A percentile compares a stretch with the other conserved stretches of the same genome.
Evolutionary conservation across 2,113 vertebrate genomes (phyloP).

Genomic region (Cervus canadensis): DNA sequence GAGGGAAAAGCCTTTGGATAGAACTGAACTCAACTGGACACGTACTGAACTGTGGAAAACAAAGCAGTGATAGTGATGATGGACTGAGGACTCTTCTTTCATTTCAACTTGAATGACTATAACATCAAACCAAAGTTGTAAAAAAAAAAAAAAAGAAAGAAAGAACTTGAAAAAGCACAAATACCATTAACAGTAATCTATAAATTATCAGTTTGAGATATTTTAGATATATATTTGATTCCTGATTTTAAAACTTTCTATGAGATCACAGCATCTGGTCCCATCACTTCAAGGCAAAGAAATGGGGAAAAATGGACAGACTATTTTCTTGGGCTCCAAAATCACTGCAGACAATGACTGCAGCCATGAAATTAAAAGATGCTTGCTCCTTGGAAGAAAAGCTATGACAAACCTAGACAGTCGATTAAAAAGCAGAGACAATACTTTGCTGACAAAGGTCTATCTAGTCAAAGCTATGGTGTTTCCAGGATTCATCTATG

Average conservation of each 20-base stretch:
- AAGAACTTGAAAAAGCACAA: not conserved
- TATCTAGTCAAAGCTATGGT: not conserved
- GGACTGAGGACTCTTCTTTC: not conserved
- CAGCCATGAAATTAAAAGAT: not conserved
- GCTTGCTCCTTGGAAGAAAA: not conserved
- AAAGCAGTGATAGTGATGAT: not conserved
- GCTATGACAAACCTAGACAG: not conserved
- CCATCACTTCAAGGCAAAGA: not conserved
- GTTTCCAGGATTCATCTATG: not conserved
- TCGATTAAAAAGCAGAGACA: not conserved
- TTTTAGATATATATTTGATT: not conserved
- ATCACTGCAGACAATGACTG: not conserved
- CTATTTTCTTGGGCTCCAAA: not conserved
- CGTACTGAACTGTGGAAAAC: slow-evolving; percentile 16
- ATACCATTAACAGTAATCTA: not conserved
- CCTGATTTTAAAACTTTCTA: not conserved
- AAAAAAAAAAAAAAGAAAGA: not conserved
- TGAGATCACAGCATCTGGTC: not conserved
- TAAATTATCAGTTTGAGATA: not conserved
- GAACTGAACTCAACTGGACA: not conserved
- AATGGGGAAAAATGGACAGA: not conserved
- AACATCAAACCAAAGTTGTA: not conserved
- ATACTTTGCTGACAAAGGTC: not conserved
- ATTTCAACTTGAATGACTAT: slow-evolving; percentile 19
- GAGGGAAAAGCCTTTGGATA: not conserved